phyloP scores from a whole-genome alignment of 92 coral and sea anemone species.

The Epizoanthus illoricatus region DNA sequence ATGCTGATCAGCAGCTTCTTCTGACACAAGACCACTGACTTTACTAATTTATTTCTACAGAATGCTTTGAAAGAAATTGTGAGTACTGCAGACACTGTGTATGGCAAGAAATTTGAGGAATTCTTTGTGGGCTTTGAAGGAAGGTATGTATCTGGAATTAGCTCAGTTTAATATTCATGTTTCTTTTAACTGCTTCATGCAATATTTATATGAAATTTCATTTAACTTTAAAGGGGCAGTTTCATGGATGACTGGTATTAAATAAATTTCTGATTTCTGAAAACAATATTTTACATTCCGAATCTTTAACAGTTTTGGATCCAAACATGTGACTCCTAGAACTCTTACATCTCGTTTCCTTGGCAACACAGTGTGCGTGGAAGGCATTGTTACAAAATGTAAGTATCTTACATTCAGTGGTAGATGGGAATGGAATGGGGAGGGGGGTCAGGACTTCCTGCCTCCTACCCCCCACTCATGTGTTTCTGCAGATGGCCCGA shows the following conservation, averaged over 20 bases:
- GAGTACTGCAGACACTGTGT: constrained; percentile 80
- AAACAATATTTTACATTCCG: too few relatives aligned
- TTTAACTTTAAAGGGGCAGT: too few relatives aligned
- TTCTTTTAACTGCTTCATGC: not conserved
- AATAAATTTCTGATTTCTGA: not conserved
- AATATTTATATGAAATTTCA: not conserved
- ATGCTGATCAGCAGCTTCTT: too few relatives aligned
- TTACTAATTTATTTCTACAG: constrained; percentile 39
- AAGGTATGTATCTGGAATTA: constrained; percentile 55
- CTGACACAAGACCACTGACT: too few relatives aligned
- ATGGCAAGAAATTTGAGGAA: constrained; percentile 87
- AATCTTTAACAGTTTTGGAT: constrained; percentile 73
- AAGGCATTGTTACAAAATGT: constrained; percentile 98
- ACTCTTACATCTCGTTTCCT: constrained; percentile 84
- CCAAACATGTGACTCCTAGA: constrained; percentile 97
- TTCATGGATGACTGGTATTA: not conserved
- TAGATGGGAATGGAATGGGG: not conserved
- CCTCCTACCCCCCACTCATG: too few relatives aligned
- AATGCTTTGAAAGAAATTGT: constrained; percentile 97
- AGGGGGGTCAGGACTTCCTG: too few relatives aligned
- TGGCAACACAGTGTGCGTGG: constrained; percentile 96
- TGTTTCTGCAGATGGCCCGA: too few relatives aligned
- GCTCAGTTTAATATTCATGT: too few relatives aligned
- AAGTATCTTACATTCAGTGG: constrained; percentile 35
- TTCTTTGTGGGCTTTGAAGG: constrained; percentile 98